Percentiles rank a stretch among this genome's conserved stretches.
Conservation (phyloP, 2,888 invertebrate genomes). For the Lasioglossum pauxillum region DNA sequence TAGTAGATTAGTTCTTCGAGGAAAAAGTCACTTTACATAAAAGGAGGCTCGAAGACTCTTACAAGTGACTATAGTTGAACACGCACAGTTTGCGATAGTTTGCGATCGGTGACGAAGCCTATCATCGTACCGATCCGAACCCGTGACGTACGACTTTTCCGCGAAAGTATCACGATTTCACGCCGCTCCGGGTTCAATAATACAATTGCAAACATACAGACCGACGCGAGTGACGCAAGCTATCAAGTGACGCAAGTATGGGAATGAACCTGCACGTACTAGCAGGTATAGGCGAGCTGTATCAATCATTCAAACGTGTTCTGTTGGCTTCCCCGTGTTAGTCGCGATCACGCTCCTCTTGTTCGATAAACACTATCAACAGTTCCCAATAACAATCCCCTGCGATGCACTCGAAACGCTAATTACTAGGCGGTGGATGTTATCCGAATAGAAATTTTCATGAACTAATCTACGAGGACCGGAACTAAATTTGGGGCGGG, state of each 20-base stretch:
- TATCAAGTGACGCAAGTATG: conserved; percentile 17
- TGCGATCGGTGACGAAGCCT: neutral
- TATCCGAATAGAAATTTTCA: neutral
- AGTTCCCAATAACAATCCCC: neutral
- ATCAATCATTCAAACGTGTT: conserved; percentile 17
- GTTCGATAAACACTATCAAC: neutral
- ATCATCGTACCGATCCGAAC: conserved; percentile 11
- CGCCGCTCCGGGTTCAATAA: conserved; percentile 28
- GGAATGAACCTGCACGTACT: neutral
- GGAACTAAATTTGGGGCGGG: neutral
- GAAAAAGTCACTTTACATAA: neutral
- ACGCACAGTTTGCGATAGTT: neutral
- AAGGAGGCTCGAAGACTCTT: neutral
- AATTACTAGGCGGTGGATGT: neutral
- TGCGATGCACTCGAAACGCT: neutral
- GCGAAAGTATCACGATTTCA: conserved; percentile 22
- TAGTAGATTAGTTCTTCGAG: too few relatives aligned
- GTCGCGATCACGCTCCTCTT: neutral
- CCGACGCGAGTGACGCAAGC: conserved; percentile 26
- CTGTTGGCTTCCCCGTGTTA: neutral
- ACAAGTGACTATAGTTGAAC: neutral
- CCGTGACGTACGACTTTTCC: conserved; percentile 1
- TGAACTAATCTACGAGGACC: neutral
- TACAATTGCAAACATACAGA: conserved; percentile 37
- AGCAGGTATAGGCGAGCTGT: neutral